phyloP scores from a whole-genome alignment of 2,888 invertebrate genomes.

The Leptura quadrifasciata region DNA sequence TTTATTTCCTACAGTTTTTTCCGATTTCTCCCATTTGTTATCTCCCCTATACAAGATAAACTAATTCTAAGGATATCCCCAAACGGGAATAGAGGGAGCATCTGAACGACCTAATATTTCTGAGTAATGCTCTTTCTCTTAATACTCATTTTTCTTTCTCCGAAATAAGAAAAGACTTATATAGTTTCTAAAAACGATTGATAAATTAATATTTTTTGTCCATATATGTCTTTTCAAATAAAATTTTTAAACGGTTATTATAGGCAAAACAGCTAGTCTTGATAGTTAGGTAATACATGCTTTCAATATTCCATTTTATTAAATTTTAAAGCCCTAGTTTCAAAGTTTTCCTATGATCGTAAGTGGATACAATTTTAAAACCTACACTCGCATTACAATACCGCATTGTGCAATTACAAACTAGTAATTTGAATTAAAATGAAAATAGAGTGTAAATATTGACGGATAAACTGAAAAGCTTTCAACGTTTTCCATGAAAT shows the following conservation, averaged over 20 bases:
- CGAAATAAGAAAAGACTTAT: background rate
- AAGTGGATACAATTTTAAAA: background rate
- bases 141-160: background rate
- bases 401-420: background rate
- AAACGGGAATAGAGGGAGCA: slow-evolving; percentile 14
- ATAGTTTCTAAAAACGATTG: no score
- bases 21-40: slow-evolving; percentile 27
- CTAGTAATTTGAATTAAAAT: background rate
- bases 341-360: background rate
- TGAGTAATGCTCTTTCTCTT: background rate
- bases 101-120: background rate
- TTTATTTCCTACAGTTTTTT: slow-evolving; percentile 9
- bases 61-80: slow-evolving; percentile 25
- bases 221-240: no score
- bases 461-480: background rate
- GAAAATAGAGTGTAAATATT: background rate
- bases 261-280: no score
- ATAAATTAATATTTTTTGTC: no score
- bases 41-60: slow-evolving; percentile 28
- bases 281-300: no score
- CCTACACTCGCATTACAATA: background rate
- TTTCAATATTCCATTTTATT: no score
- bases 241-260: no score
- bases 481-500: slow-evolving; percentile 12
- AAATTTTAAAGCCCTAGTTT: background rate